Evolutionary conservation across 53 echinoderm and acorn worm species (phyloP).

Genomic region (Temnopleurus reevesii): DNA sequence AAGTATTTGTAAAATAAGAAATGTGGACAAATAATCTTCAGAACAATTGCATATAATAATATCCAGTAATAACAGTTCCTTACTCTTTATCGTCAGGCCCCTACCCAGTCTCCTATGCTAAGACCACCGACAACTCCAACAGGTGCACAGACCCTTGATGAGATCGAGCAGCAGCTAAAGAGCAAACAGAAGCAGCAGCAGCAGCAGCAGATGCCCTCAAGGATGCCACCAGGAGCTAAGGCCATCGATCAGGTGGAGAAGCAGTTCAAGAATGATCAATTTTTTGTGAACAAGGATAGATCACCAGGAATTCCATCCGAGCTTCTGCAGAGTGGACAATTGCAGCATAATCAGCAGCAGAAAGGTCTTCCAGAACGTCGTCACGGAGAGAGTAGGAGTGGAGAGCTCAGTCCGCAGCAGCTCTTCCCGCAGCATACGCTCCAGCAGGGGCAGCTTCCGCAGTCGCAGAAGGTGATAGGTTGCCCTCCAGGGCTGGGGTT

Average conservation of each 20-base stretch:
- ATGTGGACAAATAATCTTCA: too few relatives aligned
- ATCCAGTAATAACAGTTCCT: too few relatives aligned
- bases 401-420: slow-evolving; percentile 32
- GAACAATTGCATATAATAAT: too few relatives aligned
- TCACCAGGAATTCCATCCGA: not conserved
- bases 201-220: slow-evolving; percentile 16
- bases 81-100: not conserved
- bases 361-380: not conserved
- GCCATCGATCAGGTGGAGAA: slow-evolving; percentile 40
- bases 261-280: slow-evolving; percentile 37
- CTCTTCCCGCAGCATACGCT: not conserved
- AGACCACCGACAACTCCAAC: slow-evolving; percentile 46
- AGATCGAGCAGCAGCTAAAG: slow-evolving; percentile 51
- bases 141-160: slow-evolving; percentile 19
- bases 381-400: not conserved
- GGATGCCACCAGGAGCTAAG: slow-evolving; percentile 36
- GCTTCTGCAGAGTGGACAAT: too few relatives aligned
- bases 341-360: not conserved
- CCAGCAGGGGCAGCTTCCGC: not conserved
- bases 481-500: not conserved
- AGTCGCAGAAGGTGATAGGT: slow-evolving; percentile 13
- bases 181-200: slow-evolving; percentile 18
- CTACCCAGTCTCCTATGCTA: slow-evolving; percentile 16
- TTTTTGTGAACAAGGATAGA: not conserved
- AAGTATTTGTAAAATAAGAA: too few relatives aligned